Evolutionary conservation across 2,797 vertebrate species (phyloP).

Genomic region (Okamejei kenojei): DNA sequence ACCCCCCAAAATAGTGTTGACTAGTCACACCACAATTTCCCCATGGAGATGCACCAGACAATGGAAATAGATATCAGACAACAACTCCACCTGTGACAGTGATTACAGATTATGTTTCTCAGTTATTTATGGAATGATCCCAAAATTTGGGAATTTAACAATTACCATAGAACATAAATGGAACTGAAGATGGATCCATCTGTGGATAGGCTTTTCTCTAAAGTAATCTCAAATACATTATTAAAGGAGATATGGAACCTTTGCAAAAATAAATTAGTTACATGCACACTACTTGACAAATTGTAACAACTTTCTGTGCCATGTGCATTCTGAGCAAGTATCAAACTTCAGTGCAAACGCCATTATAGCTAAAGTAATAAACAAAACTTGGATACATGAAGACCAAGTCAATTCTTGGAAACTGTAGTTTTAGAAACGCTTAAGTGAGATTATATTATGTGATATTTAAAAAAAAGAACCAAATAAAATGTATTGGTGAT

Average conservation of each 20-base stretch:
- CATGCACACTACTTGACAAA: slow-evolving; percentile 68
- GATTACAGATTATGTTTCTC: neutral
- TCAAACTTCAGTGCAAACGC: slow-evolving; percentile 83
- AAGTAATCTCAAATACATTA: neutral
- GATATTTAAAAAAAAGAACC: slow-evolving; percentile 44
- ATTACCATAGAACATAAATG: neutral
- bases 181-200: neutral
- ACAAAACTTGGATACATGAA: slow-evolving; percentile 47
- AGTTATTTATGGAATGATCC: neutral
- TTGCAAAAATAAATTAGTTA: slow-evolving; percentile 87
- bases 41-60: neutral
- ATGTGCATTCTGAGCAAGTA: slow-evolving; percentile 68
- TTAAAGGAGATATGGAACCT: neutral
- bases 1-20: neutral
- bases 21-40: neutral
- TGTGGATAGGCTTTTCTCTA: neutral
- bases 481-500: slow-evolving; percentile 53
- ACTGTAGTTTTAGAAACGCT: slow-evolving; percentile 6
- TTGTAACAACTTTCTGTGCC: slow-evolving; percentile 63
- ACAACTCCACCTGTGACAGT: neutral
- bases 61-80: neutral
- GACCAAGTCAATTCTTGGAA: slow-evolving; percentile 9
- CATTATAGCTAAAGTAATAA: slow-evolving; percentile 72
- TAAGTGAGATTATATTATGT: neutral
- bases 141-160: neutral